phyloP scores from a whole-genome alignment of 2,888 invertebrate genomes.

The Galerucella calmariensis region DNA sequence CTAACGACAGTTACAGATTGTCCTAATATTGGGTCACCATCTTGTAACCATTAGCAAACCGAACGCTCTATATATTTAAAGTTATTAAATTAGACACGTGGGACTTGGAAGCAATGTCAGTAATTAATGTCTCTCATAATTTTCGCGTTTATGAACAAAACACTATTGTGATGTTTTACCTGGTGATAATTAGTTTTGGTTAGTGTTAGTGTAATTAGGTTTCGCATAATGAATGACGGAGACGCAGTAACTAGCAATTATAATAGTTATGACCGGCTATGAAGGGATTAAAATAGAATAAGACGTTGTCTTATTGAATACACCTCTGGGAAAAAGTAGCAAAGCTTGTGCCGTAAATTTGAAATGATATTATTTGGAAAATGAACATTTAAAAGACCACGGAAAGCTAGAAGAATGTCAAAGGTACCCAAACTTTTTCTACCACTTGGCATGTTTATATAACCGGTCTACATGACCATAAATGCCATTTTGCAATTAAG shows the following conservation, averaged over 20 bases:
- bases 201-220: neutral
- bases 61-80: neutral
- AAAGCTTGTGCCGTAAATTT: too few relatives aligned
- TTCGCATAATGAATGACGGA: neutral
- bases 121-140: conserved; percentile 1
- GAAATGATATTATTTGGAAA: too few relatives aligned
- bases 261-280: neutral
- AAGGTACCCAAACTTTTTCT: too few relatives aligned
- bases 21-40: neutral
- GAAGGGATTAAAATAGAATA: too few relatives aligned
- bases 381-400: too few relatives aligned
- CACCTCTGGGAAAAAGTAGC: too few relatives aligned
- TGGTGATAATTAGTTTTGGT: neutral
- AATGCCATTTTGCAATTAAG: too few relatives aligned
- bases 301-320: too few relatives aligned
- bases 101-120: neutral
- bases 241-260: neutral
- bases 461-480: too few relatives aligned
- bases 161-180: neutral
- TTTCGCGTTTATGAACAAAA: neutral
- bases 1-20: neutral
- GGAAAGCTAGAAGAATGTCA: too few relatives aligned
- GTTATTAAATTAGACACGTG: neutral
- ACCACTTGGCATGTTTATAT: too few relatives aligned
- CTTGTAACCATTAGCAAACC: neutral